Conservation (phyloP, 2,797 vertebrate genomes). For the Glossophaga mutica region DNA sequence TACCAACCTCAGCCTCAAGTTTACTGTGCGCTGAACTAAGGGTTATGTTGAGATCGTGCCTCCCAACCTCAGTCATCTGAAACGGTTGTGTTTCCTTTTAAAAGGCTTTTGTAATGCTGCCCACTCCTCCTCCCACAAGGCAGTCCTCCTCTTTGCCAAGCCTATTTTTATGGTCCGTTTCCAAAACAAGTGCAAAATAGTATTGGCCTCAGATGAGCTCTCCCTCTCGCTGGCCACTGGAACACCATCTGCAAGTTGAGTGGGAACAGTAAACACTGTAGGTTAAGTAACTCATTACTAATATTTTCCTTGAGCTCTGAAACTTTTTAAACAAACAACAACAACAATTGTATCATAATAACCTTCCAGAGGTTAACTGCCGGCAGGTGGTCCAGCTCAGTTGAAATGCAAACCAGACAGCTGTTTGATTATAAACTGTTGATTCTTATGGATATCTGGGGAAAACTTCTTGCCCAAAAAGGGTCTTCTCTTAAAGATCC, state of each 20-base stretch:
- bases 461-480: slow-evolving; percentile 73
- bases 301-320: slow-evolving; percentile 83
- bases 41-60: not conserved
- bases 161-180: slow-evolving; percentile 76
- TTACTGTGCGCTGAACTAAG: not conserved
- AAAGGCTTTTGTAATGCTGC: slow-evolving; percentile 41
- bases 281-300: slow-evolving; percentile 83
- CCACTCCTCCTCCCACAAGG: slow-evolving; percentile 43
- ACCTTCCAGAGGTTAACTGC: slow-evolving; percentile 84
- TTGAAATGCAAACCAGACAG: slow-evolving; percentile 79
- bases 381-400: slow-evolving; percentile 81
- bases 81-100: slow-evolving; percentile 40
- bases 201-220: slow-evolving; percentile 72
- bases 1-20: not conserved
- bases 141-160: slow-evolving; percentile 72
- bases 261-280: slow-evolving; percentile 82
- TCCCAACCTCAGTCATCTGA: not conserved
- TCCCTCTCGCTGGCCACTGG: slow-evolving; percentile 73
- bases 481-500: slow-evolving; percentile 80
- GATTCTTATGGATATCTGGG: slow-evolving; percentile 70
- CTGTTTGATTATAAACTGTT: slow-evolving; percentile 76
- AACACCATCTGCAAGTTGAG: slow-evolving; percentile 79
- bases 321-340: slow-evolving; percentile 84
- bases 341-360: slow-evolving; percentile 81
- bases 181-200: slow-evolving; percentile 80